Conservation (phyloP, 2,797 vertebrate species). For the Chrysocyon brachyurus region DNA sequence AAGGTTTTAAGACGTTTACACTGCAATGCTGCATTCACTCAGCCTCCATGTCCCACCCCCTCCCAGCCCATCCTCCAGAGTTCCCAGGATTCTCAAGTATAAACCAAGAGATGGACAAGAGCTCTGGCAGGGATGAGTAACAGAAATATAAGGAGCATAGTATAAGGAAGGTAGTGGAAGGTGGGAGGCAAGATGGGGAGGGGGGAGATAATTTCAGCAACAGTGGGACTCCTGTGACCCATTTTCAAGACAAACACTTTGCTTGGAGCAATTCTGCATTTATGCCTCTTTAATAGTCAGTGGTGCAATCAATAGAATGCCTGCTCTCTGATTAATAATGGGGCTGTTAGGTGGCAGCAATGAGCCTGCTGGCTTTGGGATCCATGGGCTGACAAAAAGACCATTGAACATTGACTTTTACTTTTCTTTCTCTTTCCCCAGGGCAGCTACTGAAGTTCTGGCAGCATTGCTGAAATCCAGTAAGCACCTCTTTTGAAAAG, state of each 20-base stretch:
- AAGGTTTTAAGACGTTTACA: neutral
- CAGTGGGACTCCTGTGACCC: neutral
- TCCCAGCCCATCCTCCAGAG: neutral
- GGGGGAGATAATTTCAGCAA: neutral
- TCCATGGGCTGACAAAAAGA: slow-evolving; percentile 82
- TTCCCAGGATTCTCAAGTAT: neutral
- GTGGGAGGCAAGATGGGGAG: neutral
- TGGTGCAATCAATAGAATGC: neutral
- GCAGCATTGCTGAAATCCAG: slow-evolving; percentile 94
- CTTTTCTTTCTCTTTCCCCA: slow-evolving; percentile 88
- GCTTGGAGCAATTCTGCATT: neutral
- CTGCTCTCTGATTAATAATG: neutral
- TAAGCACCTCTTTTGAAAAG: slow-evolving; percentile 88
- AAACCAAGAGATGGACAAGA: neutral
- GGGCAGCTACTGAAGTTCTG: slow-evolving; percentile 93
- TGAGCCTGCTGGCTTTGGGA: slow-evolving; percentile 30
- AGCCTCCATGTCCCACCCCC: neutral
- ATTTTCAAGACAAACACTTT: slow-evolving; percentile 35
- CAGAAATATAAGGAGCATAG: neutral
- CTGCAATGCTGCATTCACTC: no score
- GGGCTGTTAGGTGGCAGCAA: neutral
- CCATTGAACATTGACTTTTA: slow-evolving; percentile 81
- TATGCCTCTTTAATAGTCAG: neutral
- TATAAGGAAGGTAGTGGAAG: neutral
- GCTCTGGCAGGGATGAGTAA: neutral